A percentile compares a stretch with the other conserved stretches of the same genome.
Conservation (phyloP, 2,888 invertebrate species). For the Cryptocheilus praepositus region DNA sequence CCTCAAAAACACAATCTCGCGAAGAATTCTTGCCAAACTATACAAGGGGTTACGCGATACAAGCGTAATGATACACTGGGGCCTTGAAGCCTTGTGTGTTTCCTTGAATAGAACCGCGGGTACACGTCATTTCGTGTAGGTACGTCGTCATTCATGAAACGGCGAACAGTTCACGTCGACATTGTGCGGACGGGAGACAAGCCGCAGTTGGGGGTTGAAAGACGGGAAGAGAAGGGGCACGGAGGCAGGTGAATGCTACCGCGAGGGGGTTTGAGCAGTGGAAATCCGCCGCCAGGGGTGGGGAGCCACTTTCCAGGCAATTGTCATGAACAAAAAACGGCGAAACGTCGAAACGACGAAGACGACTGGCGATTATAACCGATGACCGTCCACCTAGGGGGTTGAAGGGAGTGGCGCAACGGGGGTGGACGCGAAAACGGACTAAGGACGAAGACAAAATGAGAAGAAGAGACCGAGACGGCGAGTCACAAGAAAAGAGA, state of each 20-base stretch:
- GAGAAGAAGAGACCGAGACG: slow-evolving; percentile 15
- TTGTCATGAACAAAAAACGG: slow-evolving; percentile 60
- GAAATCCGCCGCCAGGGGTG: background rate
- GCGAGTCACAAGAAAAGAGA: slow-evolving; percentile 5
- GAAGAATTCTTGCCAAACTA: too few species aligned
- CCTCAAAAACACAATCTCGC: too few species aligned
- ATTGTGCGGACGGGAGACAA: too few species aligned
- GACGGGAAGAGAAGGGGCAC: background rate
- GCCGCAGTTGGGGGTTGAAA: too few species aligned
- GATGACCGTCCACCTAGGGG: slow-evolving; percentile 55
- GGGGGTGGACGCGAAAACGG: slow-evolving; percentile 1
- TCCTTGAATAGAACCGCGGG: too few species aligned
- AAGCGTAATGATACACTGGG: too few species aligned
- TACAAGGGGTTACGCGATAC: too few species aligned
- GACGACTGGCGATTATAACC: slow-evolving; percentile 29
- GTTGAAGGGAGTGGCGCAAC: slow-evolving; percentile 23
- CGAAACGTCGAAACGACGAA: slow-evolving; percentile 50
- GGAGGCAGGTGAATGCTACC: slow-evolving; percentile 2
- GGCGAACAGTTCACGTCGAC: too few species aligned
- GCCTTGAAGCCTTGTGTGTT: too few species aligned
- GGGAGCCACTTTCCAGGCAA: slow-evolving; percentile 61
- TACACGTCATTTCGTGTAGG: too few species aligned
- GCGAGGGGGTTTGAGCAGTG: background rate
- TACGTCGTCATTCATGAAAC: too few species aligned
- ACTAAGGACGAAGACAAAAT: background rate